Evolutionary conservation across 2,888 invertebrate species (phyloP).

Genomic region (Deilephila porcellus): DNA sequence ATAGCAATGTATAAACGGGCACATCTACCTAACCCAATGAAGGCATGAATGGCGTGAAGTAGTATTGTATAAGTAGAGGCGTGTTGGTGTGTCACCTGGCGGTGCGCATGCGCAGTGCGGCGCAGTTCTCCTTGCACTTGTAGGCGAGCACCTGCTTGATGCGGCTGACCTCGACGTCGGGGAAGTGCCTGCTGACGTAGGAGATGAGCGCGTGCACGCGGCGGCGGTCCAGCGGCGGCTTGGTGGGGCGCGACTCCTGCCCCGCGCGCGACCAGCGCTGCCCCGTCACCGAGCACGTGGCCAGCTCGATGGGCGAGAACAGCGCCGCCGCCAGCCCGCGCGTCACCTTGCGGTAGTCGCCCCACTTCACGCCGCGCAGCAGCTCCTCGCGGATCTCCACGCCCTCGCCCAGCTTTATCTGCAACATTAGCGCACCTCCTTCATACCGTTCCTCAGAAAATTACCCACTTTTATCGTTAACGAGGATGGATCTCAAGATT

Average conservation of each 20-base stretch:
- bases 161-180: constrained; percentile 89
- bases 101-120: constrained; percentile 89
- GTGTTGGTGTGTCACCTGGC: constrained; percentile 81
- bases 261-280: constrained; percentile 91
- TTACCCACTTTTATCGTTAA: too few species aligned
- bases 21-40: too few species aligned
- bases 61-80: too few species aligned
- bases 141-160: constrained; percentile 91
- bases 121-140: constrained; percentile 91
- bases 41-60: too few species aligned
- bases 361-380: constrained; percentile 89
- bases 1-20: too few species aligned
- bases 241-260: constrained; percentile 89
- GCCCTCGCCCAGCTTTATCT: constrained; percentile 90
- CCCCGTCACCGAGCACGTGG: constrained; percentile 90
- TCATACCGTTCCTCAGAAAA: too few species aligned
- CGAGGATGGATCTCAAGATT: too few species aligned
- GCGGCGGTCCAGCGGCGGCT: constrained; percentile 89
- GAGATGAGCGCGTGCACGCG: constrained; percentile 91
- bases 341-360: constrained; percentile 89
- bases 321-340: constrained; percentile 89
- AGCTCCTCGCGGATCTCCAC: constrained; percentile 90
- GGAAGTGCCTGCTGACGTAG: constrained; percentile 90
- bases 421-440: constrained; percentile 33
- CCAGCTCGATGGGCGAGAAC: constrained; percentile 89